Evolutionary conservation across 2,888 invertebrate species (phyloP).

Genomic region (Pammene fasciana): DNA sequence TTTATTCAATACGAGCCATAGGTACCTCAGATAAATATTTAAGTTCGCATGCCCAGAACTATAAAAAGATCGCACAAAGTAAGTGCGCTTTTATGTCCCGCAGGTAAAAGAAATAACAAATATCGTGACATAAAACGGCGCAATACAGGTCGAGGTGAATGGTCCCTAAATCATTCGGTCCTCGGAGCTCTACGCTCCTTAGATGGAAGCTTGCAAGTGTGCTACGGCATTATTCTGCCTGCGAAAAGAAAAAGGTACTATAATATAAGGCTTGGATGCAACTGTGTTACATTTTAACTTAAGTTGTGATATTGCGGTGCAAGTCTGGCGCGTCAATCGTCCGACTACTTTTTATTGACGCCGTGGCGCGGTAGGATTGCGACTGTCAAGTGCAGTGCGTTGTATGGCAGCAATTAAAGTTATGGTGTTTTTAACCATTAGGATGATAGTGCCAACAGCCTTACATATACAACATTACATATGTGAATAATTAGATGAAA

Average conservation of each 20-base stretch:
- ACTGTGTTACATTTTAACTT: neutral
- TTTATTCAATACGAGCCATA: too few relatives aligned
- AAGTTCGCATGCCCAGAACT: neutral
- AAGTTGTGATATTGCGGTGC: conserved; percentile 23
- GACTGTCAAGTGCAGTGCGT: conserved; percentile 23
- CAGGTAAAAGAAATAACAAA: conserved; percentile 28
- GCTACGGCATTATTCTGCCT: conserved; percentile 25
- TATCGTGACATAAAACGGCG: conserved; percentile 38
- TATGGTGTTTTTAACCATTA: conserved; percentile 24
- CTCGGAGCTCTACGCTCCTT: conserved; percentile 57
- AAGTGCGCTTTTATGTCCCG: neutral
- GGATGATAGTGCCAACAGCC: too few relatives aligned
- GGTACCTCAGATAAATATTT: too few relatives aligned
- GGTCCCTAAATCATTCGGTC: conserved; percentile 66
- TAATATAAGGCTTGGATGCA: neutral
- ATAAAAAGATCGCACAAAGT: conserved; percentile 16
- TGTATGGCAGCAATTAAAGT: conserved; percentile 42
- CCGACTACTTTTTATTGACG: conserved; percentile 52
- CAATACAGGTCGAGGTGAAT: conserved; percentile 68
- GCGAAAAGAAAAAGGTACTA: conserved; percentile 16
- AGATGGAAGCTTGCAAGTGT: conserved; percentile 69
- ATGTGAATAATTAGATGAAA: too few relatives aligned
- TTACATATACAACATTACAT: too few relatives aligned
- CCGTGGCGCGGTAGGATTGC: conserved; percentile 33
- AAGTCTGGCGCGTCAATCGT: conserved; percentile 43